Conservation (phyloP, 2,113 vertebrate species). For the Mastomys natalensis region DNA sequence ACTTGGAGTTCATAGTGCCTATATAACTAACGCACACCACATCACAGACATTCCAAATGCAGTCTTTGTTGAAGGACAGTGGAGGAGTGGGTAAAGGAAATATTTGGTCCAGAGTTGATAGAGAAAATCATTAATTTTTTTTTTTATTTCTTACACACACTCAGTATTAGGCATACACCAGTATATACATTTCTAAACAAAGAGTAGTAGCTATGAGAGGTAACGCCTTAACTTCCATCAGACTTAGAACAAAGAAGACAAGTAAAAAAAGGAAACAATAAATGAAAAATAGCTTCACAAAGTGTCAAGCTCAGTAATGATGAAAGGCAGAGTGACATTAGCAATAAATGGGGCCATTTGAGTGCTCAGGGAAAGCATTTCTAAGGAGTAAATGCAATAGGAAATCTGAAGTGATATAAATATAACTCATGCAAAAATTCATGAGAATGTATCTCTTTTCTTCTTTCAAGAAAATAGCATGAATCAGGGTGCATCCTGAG, state of each 20-base stretch:
- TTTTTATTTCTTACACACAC: background rate
- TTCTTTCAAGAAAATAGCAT: background rate
- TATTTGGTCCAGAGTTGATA: background rate
- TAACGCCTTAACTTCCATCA: background rate
- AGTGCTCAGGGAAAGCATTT: background rate
- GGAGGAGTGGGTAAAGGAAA: accelerated
- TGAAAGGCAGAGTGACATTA: background rate
- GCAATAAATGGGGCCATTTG: background rate
- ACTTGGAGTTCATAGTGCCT: background rate
- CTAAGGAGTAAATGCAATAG: background rate
- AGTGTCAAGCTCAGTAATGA: background rate
- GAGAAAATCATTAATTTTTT: background rate
- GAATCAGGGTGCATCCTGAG: background rate
- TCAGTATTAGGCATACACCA: background rate
- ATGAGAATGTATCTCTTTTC: background rate
- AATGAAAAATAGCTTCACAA: background rate
- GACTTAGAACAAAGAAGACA: background rate
- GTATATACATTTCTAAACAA: background rate
- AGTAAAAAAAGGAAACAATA: slow-evolving; percentile 8
- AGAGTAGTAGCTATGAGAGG: background rate
- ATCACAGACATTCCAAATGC: background rate
- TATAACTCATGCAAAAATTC: background rate
- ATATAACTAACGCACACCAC: background rate
- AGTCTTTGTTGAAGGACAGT: background rate
- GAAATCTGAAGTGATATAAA: slow-evolving; percentile 7